phyloP scores from a whole-genome alignment of 2,888 invertebrate species.

The Conomelus anceps region DNA sequence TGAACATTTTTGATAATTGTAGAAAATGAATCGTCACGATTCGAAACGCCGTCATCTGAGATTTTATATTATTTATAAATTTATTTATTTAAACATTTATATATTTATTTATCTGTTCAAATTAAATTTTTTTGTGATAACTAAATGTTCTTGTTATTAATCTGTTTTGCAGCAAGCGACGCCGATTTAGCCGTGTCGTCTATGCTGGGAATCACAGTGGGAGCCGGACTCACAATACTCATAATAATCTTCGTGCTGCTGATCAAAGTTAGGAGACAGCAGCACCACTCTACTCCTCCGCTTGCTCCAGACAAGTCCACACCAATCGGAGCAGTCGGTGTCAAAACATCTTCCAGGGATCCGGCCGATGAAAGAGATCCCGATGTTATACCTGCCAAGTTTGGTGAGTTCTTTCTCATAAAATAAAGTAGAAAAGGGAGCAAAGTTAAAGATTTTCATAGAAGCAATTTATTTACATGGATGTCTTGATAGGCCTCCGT shows the following conservation, averaged over 20 bases:
- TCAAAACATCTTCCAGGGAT: slow-evolving; percentile 38
- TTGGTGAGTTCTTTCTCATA: slow-evolving; percentile 47
- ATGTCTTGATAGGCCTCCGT: too few relatives aligned
- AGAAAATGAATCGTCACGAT: too few relatives aligned
- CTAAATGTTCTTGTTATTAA: background rate
- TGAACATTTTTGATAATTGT: too few relatives aligned
- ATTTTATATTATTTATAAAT: too few relatives aligned
- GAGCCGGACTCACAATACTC: slow-evolving; percentile 49
- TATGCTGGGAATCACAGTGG: slow-evolving; percentile 49
- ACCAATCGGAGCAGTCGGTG: background rate
- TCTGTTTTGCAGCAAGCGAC: slow-evolving; percentile 47
- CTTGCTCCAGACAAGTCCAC: slow-evolving; percentile 11
- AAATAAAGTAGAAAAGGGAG: background rate
- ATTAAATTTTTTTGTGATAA: background rate
- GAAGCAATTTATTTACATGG: too few relatives aligned
- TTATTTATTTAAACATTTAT: too few relatives aligned
- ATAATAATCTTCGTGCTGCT: slow-evolving; percentile 47
- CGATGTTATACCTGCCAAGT: slow-evolving; percentile 68
- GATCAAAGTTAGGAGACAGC: slow-evolving; percentile 37
- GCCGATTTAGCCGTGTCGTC: slow-evolving; percentile 51
- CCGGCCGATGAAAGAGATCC: slow-evolving; percentile 56
- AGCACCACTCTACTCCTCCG: slow-evolving; percentile 28
- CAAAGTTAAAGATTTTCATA: slow-evolving; percentile 4
- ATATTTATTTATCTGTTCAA: background rate
- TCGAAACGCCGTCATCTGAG: too few relatives aligned